Evolutionary conservation across 2,888 invertebrate genomes (phyloP), one percentile per base, ranked within the genome.

Genomic region (Chaetogeoica ovagalla): DNA sequence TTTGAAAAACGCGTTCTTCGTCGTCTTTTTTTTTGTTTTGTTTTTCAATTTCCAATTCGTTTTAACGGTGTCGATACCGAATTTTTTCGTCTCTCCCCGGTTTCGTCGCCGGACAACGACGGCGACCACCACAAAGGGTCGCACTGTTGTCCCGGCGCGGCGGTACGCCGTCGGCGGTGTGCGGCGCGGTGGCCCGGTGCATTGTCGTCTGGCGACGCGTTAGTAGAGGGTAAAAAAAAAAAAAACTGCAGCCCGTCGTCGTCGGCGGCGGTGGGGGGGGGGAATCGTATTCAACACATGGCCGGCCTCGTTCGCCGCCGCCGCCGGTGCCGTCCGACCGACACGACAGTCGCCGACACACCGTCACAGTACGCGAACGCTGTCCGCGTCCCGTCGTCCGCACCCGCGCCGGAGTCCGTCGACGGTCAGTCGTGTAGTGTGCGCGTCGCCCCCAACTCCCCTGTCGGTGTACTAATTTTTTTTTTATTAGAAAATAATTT

Each of bases 321-420:
- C 6, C 52, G n/a, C 43, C 72, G 39, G 8, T n/a, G 21, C 43
- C 62, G 62, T 48, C 21, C 21, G 68, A 43, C 68, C 65, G 39
- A 65, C 43, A 37, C 75, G 66, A 55, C 75, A 76, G 76, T 76
- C 76, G 68, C 68, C 76, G 76, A 68, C 59, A 76, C 48, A 76
- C 68, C 76, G 76, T 68, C 76, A n/a, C 2, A n/a, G 17, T 19
- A 57, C 74, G 71, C 23, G 66, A 66, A 23, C 59, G 75, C 65
- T 37, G 37, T 30, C 7, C 19, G 55, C 7, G 39, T 19, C 39
- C 5, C 69, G 19, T 11, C 69, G 37, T 13, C 8, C 65, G n/a
- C 17, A 8, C 69, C 17, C 19, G 13, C 68, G 19, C 23, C 70
- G 57, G 13, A 11, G n/a, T 30, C 23, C 11, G 52, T 23, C n/a